phyloP scores from a whole-genome alignment of 2,888 invertebrate species.

The Caenorhabditis wallacei region DNA sequence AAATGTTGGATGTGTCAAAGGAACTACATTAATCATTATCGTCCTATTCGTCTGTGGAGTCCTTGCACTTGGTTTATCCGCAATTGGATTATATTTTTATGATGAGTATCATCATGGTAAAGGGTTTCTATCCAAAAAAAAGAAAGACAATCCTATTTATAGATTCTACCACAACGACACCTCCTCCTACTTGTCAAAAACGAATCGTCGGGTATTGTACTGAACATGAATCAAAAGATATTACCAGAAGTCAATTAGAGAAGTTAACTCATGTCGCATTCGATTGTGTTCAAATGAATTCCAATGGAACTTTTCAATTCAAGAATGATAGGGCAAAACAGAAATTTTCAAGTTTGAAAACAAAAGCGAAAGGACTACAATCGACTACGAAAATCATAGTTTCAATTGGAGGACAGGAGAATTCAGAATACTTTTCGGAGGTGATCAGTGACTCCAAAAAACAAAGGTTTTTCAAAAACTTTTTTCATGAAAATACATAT shows the following conservation, averaged over 20 bases:
- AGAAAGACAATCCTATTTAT: not conserved
- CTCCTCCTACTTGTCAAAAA: not conserved
- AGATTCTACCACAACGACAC: not conserved
- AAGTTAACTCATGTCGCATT: constrained; percentile 25
- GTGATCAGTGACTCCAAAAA: not conserved
- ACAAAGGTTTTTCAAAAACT: not conserved
- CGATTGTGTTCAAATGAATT: not conserved
- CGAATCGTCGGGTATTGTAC: constrained; percentile 4
- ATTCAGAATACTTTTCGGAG: not conserved
- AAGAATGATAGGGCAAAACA: not conserved
- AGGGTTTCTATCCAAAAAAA: not conserved
- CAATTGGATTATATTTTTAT: not conserved
- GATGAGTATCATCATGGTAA: not conserved
- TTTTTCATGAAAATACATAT: no score
- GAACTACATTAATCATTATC: not conserved
- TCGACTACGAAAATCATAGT: constrained; percentile 6
- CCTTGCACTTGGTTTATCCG: not conserved
- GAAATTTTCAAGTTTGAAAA: not conserved
- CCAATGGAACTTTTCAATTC: not conserved
- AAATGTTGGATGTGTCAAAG: not conserved
- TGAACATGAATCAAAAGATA: not conserved
- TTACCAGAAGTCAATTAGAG: not conserved
- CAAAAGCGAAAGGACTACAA: not conserved
- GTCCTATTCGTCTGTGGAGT: not conserved
- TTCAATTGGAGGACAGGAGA: constrained; percentile 14